phyloP scores from a whole-genome alignment of 2,888 invertebrate species.

The Cyaniris semiargus region DNA sequence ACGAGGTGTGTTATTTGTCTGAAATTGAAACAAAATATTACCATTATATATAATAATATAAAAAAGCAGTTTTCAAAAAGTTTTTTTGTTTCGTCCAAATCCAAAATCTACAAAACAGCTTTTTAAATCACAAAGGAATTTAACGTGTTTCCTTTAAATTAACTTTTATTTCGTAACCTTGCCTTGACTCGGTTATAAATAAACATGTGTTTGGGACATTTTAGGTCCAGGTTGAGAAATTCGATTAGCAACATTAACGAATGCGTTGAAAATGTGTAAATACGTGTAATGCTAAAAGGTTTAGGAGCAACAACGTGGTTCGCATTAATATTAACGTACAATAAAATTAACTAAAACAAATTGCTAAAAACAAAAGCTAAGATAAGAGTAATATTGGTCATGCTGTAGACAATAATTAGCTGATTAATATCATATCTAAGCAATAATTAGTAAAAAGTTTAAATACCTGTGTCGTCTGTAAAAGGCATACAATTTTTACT shows the following conservation, averaged over 20 bases:
- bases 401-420: too few species aligned
- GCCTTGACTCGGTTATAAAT: background rate
- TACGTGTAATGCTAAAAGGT: conserved; percentile 2
- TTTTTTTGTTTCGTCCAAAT: background rate
- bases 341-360: background rate
- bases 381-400: too few species aligned
- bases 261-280: background rate
- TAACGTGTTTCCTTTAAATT: background rate
- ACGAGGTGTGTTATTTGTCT: conserved; percentile 8
- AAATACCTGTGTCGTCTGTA: conserved; percentile 2
- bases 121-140: background rate
- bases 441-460: background rate
- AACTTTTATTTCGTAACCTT: background rate
- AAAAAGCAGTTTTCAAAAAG: background rate
- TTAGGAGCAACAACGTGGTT: background rate
- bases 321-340: background rate
- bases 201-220: background rate
- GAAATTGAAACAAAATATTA: background rate
- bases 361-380: too few species aligned
- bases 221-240: background rate
- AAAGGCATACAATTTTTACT: background rate
- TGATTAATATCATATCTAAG: too few species aligned
- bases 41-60: background rate
- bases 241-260: background rate
- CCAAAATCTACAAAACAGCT: background rate